Base-by-base conservation (phyloP, 2,113 vertebrate genomes). In the Caloenas nicobarica region DNA sequence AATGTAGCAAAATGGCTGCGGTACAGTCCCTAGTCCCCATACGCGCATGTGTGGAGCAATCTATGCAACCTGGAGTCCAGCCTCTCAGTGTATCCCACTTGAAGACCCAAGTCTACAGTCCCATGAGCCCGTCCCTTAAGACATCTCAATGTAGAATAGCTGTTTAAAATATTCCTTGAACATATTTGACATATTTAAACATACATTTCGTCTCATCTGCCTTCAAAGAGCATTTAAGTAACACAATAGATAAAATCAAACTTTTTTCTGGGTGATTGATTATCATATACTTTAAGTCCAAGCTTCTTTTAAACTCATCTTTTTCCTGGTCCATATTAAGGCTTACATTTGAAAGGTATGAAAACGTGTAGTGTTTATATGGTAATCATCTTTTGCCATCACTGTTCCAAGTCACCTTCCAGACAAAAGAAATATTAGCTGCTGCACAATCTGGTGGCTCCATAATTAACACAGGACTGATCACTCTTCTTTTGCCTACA, bases 221-320 rank as follows among this genome's bases (percentile, higher is more conserved):
- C 78, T 96, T 95, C 66, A 69, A 91, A 95, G 91, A 94, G 40
- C 25, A 54, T 78, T 93, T 84, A 72, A 89, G 69, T 94, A 96
- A 94, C 40, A 57, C 74, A 89, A 80, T 89, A 93, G 36, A 61
- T 87, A 40, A 81, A 94, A 95, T 94, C 84, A 87, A 72, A 89
- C 57, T 65, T 89, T 87, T 88, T 91, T 68, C 86, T 91, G 44
- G 24, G 29, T 96, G 72, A 81, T 68, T 87, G 78, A 92, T 89
- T 85, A 88, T 72, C n/a, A 16, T 61, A 48, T 60, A 25, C n/a
- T 88, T 76, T 60, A 89, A 88, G n/a, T 64, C 36, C n/a, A 80
- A 80, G 44, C 73, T 94, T 94, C 82, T 94, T 92, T 94, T 91
- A 88, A 70, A 91, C 62, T 93, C n/a, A 10, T 87, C n/a, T 78